These are phyloP conservation scores for Parnassius apollo DNA, from an alignment of 2,888 invertebrate genomes.

Conservation along the genomic window DNA sequence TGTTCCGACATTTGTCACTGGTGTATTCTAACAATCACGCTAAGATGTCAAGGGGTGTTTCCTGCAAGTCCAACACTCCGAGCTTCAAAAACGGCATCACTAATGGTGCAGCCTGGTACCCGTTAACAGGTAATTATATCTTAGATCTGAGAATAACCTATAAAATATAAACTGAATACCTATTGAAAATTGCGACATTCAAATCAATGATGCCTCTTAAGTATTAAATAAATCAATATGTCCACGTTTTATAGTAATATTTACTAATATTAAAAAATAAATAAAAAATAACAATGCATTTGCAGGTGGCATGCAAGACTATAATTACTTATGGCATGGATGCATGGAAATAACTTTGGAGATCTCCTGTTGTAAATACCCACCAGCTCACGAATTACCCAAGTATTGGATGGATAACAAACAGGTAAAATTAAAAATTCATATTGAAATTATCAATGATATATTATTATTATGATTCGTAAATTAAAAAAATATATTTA, in stretches of 20 bases:
- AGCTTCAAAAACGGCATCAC: slow-evolving; percentile 94
- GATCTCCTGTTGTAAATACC: slow-evolving; percentile 96
- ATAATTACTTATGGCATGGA: slow-evolving; percentile 95
- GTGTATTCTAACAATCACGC: slow-evolving; percentile 93
- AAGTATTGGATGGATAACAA: slow-evolving; percentile 95
- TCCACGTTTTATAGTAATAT: too few relatives aligned
- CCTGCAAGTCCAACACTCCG: slow-evolving; percentile 87
- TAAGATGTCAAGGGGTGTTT: slow-evolving; percentile 92
- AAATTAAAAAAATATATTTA: too few relatives aligned
- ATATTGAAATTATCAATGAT: too few relatives aligned
- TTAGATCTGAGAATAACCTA: too few relatives aligned
- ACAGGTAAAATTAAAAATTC: slow-evolving; percentile 75
- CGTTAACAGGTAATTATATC: slow-evolving; percentile 83
- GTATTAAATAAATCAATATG: too few relatives aligned
- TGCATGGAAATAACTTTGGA: slow-evolving; percentile 98
- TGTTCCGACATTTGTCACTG: slow-evolving; percentile 91
- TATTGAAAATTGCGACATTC: too few relatives aligned
- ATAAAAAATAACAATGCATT: slow-evolving; percentile 6
- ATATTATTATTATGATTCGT: too few relatives aligned
- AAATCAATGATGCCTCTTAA: too few relatives aligned
- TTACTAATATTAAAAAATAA: too few relatives aligned
- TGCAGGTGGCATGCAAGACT: slow-evolving; percentile 94
- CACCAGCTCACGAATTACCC: slow-evolving; percentile 88
- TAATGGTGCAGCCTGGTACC: slow-evolving; percentile 97
- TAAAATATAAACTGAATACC: too few relatives aligned